Base-by-base conservation (phyloP, 92 coral and sea anemone genomes). In the Actinostola sp. region DNA sequence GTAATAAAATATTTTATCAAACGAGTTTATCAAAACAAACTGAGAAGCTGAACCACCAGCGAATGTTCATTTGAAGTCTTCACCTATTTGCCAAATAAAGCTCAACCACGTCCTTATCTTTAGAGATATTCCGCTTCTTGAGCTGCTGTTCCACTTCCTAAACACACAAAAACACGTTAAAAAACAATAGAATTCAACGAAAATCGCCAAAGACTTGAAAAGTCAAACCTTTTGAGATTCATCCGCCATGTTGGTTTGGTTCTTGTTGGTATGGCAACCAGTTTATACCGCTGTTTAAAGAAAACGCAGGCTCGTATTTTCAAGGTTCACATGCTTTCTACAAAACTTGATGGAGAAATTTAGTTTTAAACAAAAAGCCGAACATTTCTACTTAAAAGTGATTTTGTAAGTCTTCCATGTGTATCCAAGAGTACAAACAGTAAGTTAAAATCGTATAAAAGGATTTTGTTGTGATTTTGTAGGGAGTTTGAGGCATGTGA, bases 71-170 rank as follows among this genome's bases (percentile, higher is more conserved):
- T 34, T 36, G 26, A 27, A n/a, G 2, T 66, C 41, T 82, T 30
- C 16, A 89, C 97, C 91, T 85, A 66, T 88, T 62, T 50, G 87
- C 91, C 67, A 92, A 63, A 71, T 92, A 88, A 39, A 92, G 42
- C 82, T 92, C 97, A 11, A 78, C 69, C 31, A 92, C 94, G 35
- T 92, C 97, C 66, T 79, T 90, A 64, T 90, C 92, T 53, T 90
- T 90, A 17, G 88, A 51, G 42, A 87, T 83, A 19, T 66, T 66
- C 16, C 89, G 81, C 83, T 78, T 87, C 70, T 79, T 73, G 15
- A 90, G 80, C 79, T 90, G 96, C 50, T 86, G 66, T 51, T 86
- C 92, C 26, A 83, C 76, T 51, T 90, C 89, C 96, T 86, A 45
- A 2, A 51, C 11, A 56, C 28, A 66, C 52, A 74, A 32, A 29